Percentiles rank a stretch among this genome's conserved stretches.
phyloP scores from a whole-genome alignment of 2,888 invertebrate species.

The Euclidia mi region DNA sequence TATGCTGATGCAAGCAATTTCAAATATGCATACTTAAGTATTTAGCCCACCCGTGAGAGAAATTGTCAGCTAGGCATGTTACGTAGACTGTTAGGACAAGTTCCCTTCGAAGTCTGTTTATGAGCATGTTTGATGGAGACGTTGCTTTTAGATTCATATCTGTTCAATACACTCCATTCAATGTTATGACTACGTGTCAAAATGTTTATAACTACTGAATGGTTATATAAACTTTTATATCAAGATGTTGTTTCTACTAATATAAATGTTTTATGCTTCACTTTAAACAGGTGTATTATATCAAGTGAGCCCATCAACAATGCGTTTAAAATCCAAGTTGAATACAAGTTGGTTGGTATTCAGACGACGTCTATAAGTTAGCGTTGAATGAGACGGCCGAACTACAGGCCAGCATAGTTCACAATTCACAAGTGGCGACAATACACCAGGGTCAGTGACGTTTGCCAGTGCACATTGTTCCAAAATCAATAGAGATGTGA shows the following conservation, averaged over 20 bases:
- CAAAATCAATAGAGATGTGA: conserved; percentile 67
- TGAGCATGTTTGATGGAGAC: neutral
- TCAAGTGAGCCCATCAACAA: neutral
- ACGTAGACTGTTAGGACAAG: neutral
- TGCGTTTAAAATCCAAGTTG: neutral
- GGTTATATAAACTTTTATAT: neutral
- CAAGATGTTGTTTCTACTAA: neutral
- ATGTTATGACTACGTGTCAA: conserved; percentile 2
- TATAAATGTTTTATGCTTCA: neutral
- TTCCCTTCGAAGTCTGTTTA: neutral
- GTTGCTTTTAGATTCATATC: neutral
- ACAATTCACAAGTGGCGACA: conserved; percentile 55
- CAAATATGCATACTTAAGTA: conserved; percentile 18
- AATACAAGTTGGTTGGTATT: conserved; percentile 5
- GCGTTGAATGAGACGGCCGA: conserved; percentile 31
- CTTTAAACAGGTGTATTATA: conserved; percentile 3
- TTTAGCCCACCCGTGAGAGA: conserved; percentile 4
- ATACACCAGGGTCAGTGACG: conserved; percentile 63
- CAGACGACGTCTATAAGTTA: conserved; percentile 16
- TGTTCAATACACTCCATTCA: neutral
- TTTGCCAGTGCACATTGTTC: conserved; percentile 60
- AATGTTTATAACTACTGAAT: neutral
- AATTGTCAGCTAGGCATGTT: conserved; percentile 8
- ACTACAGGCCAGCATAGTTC: conserved; percentile 52
- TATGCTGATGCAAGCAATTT: conserved; percentile 14